These are phyloP conservation scores for Eupithecia insigniata DNA, from an alignment of 2,888 invertebrate genomes.

Conservation along the genomic window DNA sequence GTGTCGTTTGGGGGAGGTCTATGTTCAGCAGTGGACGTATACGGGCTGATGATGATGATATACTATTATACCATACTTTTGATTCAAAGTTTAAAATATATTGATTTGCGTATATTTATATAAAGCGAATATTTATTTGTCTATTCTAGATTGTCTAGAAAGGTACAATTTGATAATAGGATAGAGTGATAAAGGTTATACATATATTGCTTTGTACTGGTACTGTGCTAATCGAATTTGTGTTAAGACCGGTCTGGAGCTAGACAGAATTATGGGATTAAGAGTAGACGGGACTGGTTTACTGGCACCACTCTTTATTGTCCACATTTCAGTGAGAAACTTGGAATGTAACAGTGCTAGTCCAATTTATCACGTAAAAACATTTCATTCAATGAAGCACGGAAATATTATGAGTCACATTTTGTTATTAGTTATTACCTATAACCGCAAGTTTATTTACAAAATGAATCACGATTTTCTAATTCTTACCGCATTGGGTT, in stretches of 20 bases:
- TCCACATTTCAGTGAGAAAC: not conserved
- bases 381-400: conserved; percentile 18
- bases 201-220: not conserved
- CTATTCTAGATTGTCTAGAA: not conserved
- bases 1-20: too few relatives aligned
- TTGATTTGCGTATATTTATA: too few relatives aligned
- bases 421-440: not conserved
- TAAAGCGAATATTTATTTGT: too few relatives aligned
- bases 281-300: not conserved
- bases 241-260: not conserved
- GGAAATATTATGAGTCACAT: conserved; percentile 3
- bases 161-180: not conserved
- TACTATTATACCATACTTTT: too few relatives aligned
- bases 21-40: too few relatives aligned
- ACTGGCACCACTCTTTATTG: not conserved
- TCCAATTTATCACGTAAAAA: not conserved
- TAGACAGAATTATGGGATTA: conserved; percentile 7
- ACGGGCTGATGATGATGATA: too few relatives aligned
- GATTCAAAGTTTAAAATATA: too few relatives aligned
- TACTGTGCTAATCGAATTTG: conserved; percentile 6
- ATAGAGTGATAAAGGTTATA: not conserved
- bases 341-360: not conserved
- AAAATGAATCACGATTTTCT: conserved; percentile 27
- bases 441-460: conserved; percentile 19
- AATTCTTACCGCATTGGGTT: conserved; percentile 32